Evolutionary conservation across 2,113 vertebrate genomes (phyloP).

Genomic region (Ibidorhyncha struthersii): DNA sequence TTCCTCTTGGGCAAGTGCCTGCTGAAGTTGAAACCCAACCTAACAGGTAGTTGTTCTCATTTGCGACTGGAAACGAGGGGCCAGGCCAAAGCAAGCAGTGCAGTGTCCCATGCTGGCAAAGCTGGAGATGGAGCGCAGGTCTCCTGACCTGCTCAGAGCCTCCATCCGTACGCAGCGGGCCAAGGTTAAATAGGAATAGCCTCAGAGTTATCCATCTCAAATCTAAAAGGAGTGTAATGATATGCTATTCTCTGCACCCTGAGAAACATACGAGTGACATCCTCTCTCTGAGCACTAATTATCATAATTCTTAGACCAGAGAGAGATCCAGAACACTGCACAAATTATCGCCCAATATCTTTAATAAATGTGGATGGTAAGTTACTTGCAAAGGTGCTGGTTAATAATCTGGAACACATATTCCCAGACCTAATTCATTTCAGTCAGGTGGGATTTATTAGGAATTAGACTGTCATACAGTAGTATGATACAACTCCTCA

Average conservation of each 20-base stretch:
- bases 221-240: conserved; percentile 64
- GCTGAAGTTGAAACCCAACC: background rate
- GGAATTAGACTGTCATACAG: conserved; percentile 60
- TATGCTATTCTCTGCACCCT: conserved; percentile 42
- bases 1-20: background rate
- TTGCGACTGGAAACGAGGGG: background rate
- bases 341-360: conserved; percentile 74
- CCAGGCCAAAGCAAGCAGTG: background rate
- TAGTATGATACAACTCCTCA: conserved; percentile 56
- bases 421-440: conserved; percentile 74
- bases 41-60: background rate
- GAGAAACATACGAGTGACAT: conserved; percentile 45
- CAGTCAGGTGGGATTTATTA: conserved; percentile 73
- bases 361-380: conserved; percentile 75
- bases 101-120: background rate
- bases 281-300: conserved; percentile 62
- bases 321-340: conserved; percentile 68
- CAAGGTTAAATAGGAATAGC: conserved; percentile 51
- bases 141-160: background rate
- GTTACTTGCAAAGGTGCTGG: conserved; percentile 74
- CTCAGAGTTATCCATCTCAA: conserved; percentile 41
- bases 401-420: conserved; percentile 76
- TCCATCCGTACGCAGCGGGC: background rate
- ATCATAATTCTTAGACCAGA: conserved; percentile 66
- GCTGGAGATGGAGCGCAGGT: background rate